Percentiles rank a stretch among this genome's conserved stretches.
Conservation (phyloP, 2,888 invertebrate species). For the Smittia aterrima region DNA sequence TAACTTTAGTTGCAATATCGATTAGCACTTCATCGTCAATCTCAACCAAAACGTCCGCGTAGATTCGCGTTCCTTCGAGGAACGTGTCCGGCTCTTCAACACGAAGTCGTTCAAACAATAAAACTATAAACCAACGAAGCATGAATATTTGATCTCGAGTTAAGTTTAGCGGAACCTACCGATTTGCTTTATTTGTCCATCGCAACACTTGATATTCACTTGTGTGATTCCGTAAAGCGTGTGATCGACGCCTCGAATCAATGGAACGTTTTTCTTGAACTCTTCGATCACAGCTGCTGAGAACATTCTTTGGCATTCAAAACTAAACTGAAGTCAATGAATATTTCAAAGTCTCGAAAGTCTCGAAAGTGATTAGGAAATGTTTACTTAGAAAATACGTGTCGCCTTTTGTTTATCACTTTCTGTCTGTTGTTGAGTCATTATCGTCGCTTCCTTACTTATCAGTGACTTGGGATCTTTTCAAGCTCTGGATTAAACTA, state of each 20-base stretch:
- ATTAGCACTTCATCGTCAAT: conserved; percentile 18
- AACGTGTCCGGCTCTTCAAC: neutral
- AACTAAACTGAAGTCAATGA: too few relatives aligned
- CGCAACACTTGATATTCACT: neutral
- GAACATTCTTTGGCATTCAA: too few relatives aligned
- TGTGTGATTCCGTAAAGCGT: neutral
- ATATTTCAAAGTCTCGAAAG: too few relatives aligned
- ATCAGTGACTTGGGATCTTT: too few relatives aligned
- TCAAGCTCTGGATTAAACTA: too few relatives aligned
- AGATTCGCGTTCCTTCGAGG: neutral
- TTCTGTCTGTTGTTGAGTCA: too few relatives aligned
- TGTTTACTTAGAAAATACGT: too few relatives aligned
- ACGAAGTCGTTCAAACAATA: neutral
- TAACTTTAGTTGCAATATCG: neutral
- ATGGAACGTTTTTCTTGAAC: conserved; percentile 17
- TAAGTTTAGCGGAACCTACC: neutral
- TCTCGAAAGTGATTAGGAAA: too few relatives aligned
- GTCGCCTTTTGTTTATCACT: too few relatives aligned
- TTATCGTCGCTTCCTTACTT: too few relatives aligned
- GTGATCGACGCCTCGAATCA: neutral
- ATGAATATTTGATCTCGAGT: neutral
- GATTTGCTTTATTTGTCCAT: neutral
- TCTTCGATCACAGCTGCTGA: neutral
- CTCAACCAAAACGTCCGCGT: conserved; percentile 2
- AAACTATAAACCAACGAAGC: conserved; percentile 5